These are phyloP conservation scores for Carollia perspicillata DNA, from an alignment of 2,113 vertebrate genomes.

Conservation along the genomic window DNA sequence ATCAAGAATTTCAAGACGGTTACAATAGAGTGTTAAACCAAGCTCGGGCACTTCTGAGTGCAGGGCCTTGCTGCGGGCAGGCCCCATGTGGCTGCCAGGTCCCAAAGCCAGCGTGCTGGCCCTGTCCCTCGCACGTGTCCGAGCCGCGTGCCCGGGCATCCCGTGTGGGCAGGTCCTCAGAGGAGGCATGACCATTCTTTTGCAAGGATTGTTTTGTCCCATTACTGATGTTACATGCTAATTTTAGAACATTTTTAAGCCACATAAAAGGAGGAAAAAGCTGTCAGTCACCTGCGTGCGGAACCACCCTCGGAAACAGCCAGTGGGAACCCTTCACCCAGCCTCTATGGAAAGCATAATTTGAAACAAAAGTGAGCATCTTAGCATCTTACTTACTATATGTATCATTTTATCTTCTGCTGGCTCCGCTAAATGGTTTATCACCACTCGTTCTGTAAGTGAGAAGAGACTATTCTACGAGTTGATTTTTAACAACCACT, in stretches of 20 bases:
- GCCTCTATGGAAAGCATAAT: not conserved
- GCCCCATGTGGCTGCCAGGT: not conserved
- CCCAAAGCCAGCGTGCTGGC: not conserved
- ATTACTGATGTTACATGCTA: not conserved
- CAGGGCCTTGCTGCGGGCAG: not conserved
- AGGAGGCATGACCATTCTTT: not conserved
- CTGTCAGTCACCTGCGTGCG: not conserved
- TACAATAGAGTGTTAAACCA: too few species aligned
- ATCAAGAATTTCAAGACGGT: not conserved
- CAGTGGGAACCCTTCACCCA: rapidly evolving
- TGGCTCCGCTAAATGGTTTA: not conserved
- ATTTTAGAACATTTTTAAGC: not conserved
- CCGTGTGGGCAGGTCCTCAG: rapidly evolving
- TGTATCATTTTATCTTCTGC: not conserved
- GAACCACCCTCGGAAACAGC: not conserved
- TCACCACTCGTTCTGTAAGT: not conserved
- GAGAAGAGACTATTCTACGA: not conserved
- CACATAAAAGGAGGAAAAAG: not conserved
- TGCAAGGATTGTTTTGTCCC: not conserved
- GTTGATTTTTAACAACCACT: not conserved
- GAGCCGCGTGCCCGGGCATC: rapidly evolving
- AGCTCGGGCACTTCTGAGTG: rapidly evolving
- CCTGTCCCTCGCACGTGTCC: rapidly evolving
- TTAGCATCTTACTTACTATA: not conserved
- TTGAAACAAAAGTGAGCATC: not conserved